Evolutionary conservation across 2,113 vertebrate species (phyloP).

Genomic region (Synchiropus splendidus): DNA sequence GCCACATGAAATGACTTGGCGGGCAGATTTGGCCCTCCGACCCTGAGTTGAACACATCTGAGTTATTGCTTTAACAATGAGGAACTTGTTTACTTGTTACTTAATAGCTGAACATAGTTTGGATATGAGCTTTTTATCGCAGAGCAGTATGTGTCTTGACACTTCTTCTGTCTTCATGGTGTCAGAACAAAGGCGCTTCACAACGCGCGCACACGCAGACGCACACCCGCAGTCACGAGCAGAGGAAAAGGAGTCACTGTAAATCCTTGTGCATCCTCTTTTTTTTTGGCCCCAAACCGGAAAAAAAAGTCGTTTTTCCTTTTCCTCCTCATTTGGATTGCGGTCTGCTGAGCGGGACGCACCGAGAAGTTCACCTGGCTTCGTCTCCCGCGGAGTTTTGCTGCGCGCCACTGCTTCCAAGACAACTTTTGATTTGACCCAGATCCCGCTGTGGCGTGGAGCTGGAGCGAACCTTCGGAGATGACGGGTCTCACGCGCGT

Average conservation of each 20-base stretch:
- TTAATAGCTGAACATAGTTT: too few relatives aligned
- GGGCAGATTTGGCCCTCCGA: too few relatives aligned
- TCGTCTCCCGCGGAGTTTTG: constrained; percentile 23
- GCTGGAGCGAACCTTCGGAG: constrained; percentile 68
- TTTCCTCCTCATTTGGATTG: constrained; percentile 32
- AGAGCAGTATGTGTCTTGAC: not conserved
- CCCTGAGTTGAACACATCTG: too few relatives aligned
- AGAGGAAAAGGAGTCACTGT: constrained; percentile 77
- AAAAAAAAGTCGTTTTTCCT: constrained; percentile 17
- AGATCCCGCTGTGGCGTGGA: not conserved
- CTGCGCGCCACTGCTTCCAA: too few relatives aligned
- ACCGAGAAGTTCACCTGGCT: constrained; percentile 56
- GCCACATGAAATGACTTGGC: too few relatives aligned
- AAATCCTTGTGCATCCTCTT: constrained; percentile 64
- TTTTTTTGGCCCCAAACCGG: constrained; percentile 21
- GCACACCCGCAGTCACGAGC: constrained; percentile 54
- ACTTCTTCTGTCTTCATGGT: too few relatives aligned
- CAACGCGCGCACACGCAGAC: constrained; percentile 43
- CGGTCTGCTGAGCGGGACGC: constrained; percentile 15
- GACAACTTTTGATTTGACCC: too few relatives aligned
- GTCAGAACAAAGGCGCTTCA: not conserved
- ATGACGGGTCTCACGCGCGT: constrained; percentile 76
- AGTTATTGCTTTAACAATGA: too few relatives aligned
- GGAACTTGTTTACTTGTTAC: too few relatives aligned
- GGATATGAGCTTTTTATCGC: too few relatives aligned